Conservation (phyloP, 2,888 invertebrate genomes). For the Eustalomyia histrio region DNA sequence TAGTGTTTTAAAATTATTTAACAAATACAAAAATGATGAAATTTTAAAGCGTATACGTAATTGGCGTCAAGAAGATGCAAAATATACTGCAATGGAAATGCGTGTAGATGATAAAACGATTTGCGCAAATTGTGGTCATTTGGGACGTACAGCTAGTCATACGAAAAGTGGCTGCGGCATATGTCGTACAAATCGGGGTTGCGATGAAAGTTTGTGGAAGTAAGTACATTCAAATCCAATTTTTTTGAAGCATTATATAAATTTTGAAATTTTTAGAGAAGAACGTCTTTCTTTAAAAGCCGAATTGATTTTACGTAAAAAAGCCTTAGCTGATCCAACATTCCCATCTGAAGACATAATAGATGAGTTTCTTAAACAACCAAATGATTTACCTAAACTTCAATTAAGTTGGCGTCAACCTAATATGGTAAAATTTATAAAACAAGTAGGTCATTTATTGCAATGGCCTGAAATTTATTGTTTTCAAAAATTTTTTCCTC, state of each 20-base stretch:
- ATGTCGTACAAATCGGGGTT: conserved; percentile 84
- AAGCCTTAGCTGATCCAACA: conserved; percentile 82
- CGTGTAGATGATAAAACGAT: conserved; percentile 82
- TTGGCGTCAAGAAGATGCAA: conserved; percentile 82
- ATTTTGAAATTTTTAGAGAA: conserved; percentile 80
- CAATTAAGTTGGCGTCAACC: conserved; percentile 84
- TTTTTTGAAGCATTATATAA: not conserved
- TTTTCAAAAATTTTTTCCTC: conserved; percentile 87
- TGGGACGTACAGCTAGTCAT: conserved; percentile 83
- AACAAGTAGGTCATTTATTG: conserved; percentile 84
- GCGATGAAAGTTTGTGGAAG: conserved; percentile 83
- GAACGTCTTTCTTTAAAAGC: conserved; percentile 84
- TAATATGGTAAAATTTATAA: conserved; percentile 85
- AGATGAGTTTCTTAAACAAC: conserved; percentile 85
- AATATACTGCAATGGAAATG: conserved; percentile 81
- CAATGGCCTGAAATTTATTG: conserved; percentile 89
- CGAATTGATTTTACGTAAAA: conserved; percentile 85
- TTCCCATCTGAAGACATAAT: conserved; percentile 89
- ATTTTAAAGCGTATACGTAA: conserved; percentile 84
- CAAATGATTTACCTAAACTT: conserved; percentile 81
- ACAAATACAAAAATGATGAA: conserved; percentile 82
- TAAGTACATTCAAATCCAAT: conserved; percentile 71
- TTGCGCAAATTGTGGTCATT: conserved; percentile 87
- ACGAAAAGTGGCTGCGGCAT: conserved; percentile 83
- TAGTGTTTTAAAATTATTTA: conserved; percentile 86